phyloP scores from a whole-genome alignment of 2,888 invertebrate genomes.

The Meloe dianella region DNA sequence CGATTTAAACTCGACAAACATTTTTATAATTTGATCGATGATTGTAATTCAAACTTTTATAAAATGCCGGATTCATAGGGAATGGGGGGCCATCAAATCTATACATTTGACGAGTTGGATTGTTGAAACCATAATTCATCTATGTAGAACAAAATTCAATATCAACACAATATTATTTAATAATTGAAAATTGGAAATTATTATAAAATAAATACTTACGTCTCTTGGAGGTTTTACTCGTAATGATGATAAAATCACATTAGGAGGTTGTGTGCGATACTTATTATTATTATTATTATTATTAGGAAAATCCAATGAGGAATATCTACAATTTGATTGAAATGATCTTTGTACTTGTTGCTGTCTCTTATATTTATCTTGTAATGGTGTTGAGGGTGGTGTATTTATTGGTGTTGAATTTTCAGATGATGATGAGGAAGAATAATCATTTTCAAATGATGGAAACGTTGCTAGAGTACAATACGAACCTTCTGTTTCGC shows the following conservation, averaged over 20 bases:
- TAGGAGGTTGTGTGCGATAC: slow-evolving; percentile 45
- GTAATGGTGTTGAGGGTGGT: slow-evolving; percentile 50
- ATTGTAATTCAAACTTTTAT: slow-evolving; percentile 55
- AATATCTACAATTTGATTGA: slow-evolving; percentile 41
- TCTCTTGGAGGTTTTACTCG: slow-evolving; percentile 54
- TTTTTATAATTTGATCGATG: slow-evolving; percentile 55
- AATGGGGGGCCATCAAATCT: slow-evolving; percentile 55
- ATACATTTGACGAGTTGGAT: slow-evolving; percentile 51
- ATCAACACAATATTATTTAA: no score
- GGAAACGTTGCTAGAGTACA: slow-evolving; percentile 67
- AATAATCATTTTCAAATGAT: slow-evolving; percentile 23
- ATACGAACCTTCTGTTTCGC: slow-evolving; percentile 68
- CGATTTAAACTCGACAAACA: slow-evolving; percentile 54
- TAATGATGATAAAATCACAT: slow-evolving; percentile 47
- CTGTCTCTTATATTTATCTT: slow-evolving; percentile 47
- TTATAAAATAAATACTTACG: slow-evolving; percentile 39
- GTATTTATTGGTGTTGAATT: slow-evolving; percentile 39
- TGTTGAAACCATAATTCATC: slow-evolving; percentile 56
- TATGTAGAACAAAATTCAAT: slow-evolving; percentile 36
- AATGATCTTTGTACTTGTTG: slow-evolving; percentile 39
- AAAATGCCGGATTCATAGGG: slow-evolving; percentile 53
- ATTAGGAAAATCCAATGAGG: slow-evolving; percentile 39
- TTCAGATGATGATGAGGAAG: slow-evolving; percentile 44
- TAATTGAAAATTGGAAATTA: background rate
- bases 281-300: no score